Evolutionary conservation across 2,113 vertebrate genomes (phyloP).

Genomic region (Dicaeum eximium): DNA sequence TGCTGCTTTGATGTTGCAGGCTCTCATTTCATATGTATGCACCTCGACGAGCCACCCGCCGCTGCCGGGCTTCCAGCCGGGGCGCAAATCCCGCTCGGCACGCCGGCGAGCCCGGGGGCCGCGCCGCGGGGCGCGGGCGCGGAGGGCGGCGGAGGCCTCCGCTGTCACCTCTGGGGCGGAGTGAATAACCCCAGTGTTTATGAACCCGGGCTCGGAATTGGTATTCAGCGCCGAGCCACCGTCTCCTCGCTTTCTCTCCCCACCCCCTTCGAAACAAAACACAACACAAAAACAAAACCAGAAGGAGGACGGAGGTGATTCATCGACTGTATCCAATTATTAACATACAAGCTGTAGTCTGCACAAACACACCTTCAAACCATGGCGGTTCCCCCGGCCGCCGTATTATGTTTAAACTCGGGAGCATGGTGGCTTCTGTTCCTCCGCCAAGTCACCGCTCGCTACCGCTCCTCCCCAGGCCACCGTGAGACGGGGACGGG

Average conservation of each 20-base stretch:
- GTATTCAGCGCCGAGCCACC: slow-evolving; percentile 38
- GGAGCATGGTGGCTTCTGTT: slow-evolving; percentile 49
- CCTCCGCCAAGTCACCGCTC: slow-evolving; percentile 48
- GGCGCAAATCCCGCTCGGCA: slow-evolving; percentile 2
- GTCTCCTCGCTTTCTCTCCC: slow-evolving; percentile 43
- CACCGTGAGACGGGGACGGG: slow-evolving; percentile 28
- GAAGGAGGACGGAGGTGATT: slow-evolving; percentile 62
- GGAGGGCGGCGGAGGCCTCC: not conserved
- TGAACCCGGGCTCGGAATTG: slow-evolving; percentile 29
- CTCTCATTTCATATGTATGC: slow-evolving; percentile 16
- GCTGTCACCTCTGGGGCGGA: slow-evolving; percentile 22
- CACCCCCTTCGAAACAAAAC: slow-evolving; percentile 45
- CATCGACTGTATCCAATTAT: slow-evolving; percentile 74
- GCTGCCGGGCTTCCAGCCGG: slow-evolving; percentile 16
- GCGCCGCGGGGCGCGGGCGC: not conserved
- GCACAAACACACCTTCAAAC: slow-evolving; percentile 75
- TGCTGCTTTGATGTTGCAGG: slow-evolving; percentile 15
- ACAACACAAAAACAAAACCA: slow-evolving; percentile 59
- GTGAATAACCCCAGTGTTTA: slow-evolving; percentile 44
- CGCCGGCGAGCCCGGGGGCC: not conserved
- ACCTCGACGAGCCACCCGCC: not conserved
- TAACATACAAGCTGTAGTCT: slow-evolving; percentile 73
- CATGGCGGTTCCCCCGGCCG: slow-evolving; percentile 66
- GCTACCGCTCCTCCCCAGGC: slow-evolving; percentile 34
- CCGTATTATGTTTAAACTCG: slow-evolving; percentile 62